Evolutionary conservation across 2,888 invertebrate genomes (phyloP), one percentile per base, ranked within the genome.

Genomic region (Chymomyza amoena): DNA sequence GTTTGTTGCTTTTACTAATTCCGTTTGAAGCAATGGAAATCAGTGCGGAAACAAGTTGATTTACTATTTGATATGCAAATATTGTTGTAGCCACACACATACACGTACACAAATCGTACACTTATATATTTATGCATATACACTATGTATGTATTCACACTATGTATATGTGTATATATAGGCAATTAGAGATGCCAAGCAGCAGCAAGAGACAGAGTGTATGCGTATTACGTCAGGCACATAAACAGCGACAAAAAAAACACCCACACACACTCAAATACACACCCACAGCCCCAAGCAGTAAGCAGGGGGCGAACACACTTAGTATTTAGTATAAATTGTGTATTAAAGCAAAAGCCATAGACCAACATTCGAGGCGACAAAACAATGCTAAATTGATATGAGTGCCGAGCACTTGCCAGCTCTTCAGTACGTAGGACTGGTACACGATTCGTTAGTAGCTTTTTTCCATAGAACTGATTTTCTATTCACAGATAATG

Each of bases 1-100:
- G 57, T 13, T 57, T 57, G 20, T 57, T 57, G 25, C 57, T 57
- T 18, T 18, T 13, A 13, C 39, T 45, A 13, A 45, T 45, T 45
- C 39, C 10, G 39, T 45, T 45, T 45, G 39, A 73, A 65, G 64
- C 65, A 56, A 54, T 66, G 59, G 73, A 79, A 80, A 75, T 79
- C 78, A 77, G 69, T 61, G 71, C 75, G 78, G 73, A 77, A 78
- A 59, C 75, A 75, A 81, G 76, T 72, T 78, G 83, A 79, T 83
- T 83, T 73, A 74, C 76, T 83, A 84, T 75, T 73, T 72, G 73
- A 74, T 83, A 84, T 84, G 84, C 83, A 83, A 83, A 86, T 82
- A 82, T 67, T 52, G 45, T 68, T 69, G 77, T 67, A 72, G 73
- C 72, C 36, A 69, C 60, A n/a, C 28, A 59, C 39, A 39, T 39